Evolutionary conservation across 1,140 invertebrate species (phyloP).

Genomic region (Araneus ventricosus): DNA sequence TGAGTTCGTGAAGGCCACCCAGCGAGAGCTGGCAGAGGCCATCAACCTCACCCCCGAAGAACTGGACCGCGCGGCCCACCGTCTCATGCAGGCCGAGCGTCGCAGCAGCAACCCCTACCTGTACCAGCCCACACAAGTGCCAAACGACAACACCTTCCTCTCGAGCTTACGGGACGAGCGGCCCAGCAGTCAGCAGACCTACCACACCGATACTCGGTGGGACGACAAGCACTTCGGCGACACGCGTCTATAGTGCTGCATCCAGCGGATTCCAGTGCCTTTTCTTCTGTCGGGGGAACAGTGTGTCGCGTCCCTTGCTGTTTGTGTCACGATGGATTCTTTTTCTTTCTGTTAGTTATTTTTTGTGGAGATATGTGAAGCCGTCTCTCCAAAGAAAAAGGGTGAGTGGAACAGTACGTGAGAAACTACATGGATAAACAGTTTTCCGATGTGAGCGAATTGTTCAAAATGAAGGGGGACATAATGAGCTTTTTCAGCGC

Average conservation of each 20-base stretch:
- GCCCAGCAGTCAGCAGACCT: conserved; percentile 49
- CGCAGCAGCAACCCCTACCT: conserved; percentile 55
- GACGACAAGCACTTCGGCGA: neutral
- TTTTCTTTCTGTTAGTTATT: neutral
- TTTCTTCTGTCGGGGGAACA: conserved; percentile 32
- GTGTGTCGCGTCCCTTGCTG: neutral
- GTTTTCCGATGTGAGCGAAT: too few relatives aligned
- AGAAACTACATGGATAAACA: too few relatives aligned
- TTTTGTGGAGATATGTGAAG: conserved; percentile 27
- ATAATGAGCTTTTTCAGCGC: too few relatives aligned
- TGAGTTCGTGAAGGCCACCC: conserved; percentile 94
- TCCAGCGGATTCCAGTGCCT: neutral
- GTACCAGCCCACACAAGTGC: conserved; percentile 43
- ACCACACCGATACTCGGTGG: neutral
- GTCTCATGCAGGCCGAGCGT: conserved; percentile 81
- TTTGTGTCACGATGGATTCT: neutral
- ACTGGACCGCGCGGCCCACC: conserved; percentile 92
- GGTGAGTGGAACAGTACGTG: neutral
- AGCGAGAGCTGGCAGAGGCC: conserved; percentile 96
- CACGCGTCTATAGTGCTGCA: neutral
- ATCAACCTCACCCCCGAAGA: conserved; percentile 97
- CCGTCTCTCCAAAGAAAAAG: neutral
- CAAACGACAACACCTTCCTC: conserved; percentile 43
- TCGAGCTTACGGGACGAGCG: conserved; percentile 54
- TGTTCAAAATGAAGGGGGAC: too few relatives aligned